Evolutionary conservation across 2,113 vertebrate species (phyloP).

Genomic region (Proteles cristata): DNA sequence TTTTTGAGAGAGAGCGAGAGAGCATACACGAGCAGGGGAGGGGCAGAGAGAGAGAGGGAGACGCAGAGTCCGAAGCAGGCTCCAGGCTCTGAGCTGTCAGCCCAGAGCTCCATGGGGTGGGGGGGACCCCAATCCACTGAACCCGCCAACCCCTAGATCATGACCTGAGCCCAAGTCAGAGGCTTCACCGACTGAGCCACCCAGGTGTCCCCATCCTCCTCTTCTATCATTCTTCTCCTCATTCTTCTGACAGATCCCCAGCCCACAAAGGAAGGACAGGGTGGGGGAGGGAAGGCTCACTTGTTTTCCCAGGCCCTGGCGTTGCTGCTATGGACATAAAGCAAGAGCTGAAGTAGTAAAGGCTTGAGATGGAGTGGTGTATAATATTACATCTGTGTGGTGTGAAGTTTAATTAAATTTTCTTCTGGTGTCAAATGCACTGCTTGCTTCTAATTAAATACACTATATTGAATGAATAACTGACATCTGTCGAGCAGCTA

Average conservation of each 20-base stretch:
- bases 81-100: no score
- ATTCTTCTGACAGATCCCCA: not conserved
- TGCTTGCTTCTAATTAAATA: conserved; percentile 63
- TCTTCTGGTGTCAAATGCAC: not conserved
- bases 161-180: no score
- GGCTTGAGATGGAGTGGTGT: not conserved
- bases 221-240: accelerated
- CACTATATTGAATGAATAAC: not conserved
- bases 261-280: not conserved
- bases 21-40: no score
- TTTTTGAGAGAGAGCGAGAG: no score
- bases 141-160: no score
- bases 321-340: not conserved
- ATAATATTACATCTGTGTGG: not conserved
- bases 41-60: no score
- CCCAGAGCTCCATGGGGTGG: no score
- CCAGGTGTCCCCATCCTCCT: no score
- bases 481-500: conserved; percentile 35
- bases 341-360: not conserved
- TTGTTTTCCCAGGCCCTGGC: not conserved
- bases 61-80: no score
- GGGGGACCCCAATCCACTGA: no score
- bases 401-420: conserved; percentile 48
- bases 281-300: not conserved
- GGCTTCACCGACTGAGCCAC: no score